A percentile compares a stretch with the other conserved stretches of the same genome.
Evolutionary conservation across 2,797 vertebrate genomes (phyloP).

Genomic region (Hyperoplus lanceolatus): DNA sequence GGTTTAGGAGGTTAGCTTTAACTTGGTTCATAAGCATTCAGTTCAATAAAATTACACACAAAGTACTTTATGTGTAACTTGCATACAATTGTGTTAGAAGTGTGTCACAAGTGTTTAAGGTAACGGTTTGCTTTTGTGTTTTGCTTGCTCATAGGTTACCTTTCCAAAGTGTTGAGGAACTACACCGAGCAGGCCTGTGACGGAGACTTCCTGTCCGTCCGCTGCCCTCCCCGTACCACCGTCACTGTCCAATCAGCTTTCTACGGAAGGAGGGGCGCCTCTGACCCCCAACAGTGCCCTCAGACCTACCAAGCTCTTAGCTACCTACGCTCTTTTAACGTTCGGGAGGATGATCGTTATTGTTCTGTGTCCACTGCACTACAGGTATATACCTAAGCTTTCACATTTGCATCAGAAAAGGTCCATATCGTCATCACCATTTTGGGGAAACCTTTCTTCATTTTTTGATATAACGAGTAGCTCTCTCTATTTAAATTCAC

Average conservation of each 20-base stretch:
- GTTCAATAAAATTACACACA: neutral
- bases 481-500: neutral
- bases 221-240: slow-evolving; percentile 91
- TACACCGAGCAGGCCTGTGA: slow-evolving; percentile 92
- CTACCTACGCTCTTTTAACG: slow-evolving; percentile 68
- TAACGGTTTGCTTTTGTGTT: slow-evolving; percentile 16
- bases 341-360: slow-evolving; percentile 84
- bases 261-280: slow-evolving; percentile 87
- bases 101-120: neutral
- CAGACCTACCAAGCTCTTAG: slow-evolving; percentile 81
- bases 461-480: neutral
- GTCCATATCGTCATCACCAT: fast-evolving
- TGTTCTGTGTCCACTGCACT: slow-evolving; percentile 91
- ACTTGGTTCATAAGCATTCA: slow-evolving; percentile 2
- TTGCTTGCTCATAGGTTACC: slow-evolving; percentile 83
- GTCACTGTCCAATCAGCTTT: slow-evolving; percentile 93
- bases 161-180: slow-evolving; percentile 90
- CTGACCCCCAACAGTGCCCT: slow-evolving; percentile 86
- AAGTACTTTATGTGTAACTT: no score
- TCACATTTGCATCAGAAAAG: neutral
- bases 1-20: neutral
- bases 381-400: slow-evolving; percentile 81
- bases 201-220: slow-evolving; percentile 89
- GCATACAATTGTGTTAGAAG: no score
- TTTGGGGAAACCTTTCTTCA: neutral